Percentiles rank a stretch among this genome's conserved stretches.
Evolutionary conservation across 2,888 invertebrate species (phyloP).

Genomic region (Oxytorus armatus): DNA sequence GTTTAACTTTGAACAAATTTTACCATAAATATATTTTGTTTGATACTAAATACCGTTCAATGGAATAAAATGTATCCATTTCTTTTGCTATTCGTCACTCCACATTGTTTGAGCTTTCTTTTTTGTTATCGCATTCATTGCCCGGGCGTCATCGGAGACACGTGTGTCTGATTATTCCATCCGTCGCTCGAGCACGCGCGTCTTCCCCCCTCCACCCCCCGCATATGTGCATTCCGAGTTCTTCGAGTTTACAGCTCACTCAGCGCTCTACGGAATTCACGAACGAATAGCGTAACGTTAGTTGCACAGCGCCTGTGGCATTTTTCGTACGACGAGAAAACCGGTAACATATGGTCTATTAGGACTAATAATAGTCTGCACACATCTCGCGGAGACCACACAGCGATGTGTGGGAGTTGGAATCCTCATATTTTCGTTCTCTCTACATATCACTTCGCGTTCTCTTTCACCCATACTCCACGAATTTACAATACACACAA

Average conservation of each 20-base stretch:
- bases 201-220: not conserved
- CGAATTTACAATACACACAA: constrained; percentile 9
- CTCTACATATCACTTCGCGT: constrained; percentile 17
- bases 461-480: constrained; percentile 13
- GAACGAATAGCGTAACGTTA: constrained; percentile 49
- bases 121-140: constrained; percentile 2
- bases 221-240: constrained; percentile 18
- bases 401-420: constrained; percentile 24
- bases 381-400: constrained; percentile 41
- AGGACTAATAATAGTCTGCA: constrained; percentile 81
- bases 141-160: constrained; percentile 45
- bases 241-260: constrained; percentile 34
- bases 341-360: constrained; percentile 82
- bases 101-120: not conserved
- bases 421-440: constrained; percentile 2
- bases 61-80: not conserved
- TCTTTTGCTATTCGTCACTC: constrained; percentile 1
- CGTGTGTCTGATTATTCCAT: constrained; percentile 59
- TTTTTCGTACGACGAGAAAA: constrained; percentile 58
- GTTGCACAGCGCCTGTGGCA: constrained; percentile 42
- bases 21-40: constrained; percentile 6
- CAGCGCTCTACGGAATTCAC: constrained; percentile 9
- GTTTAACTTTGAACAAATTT: not conserved
- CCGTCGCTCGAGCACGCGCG: constrained; percentile 36
- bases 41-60: not conserved